Base-by-base conservation (phyloP, 1,140 invertebrate genomes). In the Helicoverpa armigera region DNA sequence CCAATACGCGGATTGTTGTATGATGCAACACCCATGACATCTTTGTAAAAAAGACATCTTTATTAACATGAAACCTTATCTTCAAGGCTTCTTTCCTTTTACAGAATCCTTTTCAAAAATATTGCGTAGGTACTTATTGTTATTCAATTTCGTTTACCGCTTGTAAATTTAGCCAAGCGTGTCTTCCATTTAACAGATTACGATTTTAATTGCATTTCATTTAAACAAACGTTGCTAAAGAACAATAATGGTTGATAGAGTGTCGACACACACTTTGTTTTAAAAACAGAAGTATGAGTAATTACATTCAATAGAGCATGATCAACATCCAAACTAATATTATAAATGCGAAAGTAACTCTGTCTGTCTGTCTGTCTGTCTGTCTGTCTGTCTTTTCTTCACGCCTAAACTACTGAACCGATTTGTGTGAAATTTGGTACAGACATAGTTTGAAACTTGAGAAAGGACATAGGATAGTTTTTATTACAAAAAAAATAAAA, bases 151-250 rank as follows among this genome's bases (percentile, higher is more conserved):
- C 61, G 14, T n/a, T 16, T n/a, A 16, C 7, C 63, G 35, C 35
- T 65, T 48, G 35, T 65, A 65, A 65, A n/a, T 65, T 65, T 35
- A 65, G 63, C 63, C n/a, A n/a, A 10, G 35, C 29, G 13, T 14
- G 10, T 65, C 63, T 65, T 35, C 31, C 12, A 48, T 35, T 48
- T 43, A 65, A 48, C 14, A 65, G 10, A 16, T 65, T 79, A 85
- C 87, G 2, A 87, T 13, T 11, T 31, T 85, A 85, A 85, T 86
- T 86, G 83, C 83, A 86, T 88, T 88, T 89, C 85, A 89, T 89
- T 89, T 88, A 87, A 85, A 88, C 78, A 84, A 80, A 80, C 18
- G 77, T 83, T 85, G 73, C 82, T 83, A 73, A 85, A 86, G 74
- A 76, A 67, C 35, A 84, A 86, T 83, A 85, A 85, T 86, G 60